phyloP scores from a whole-genome alignment of 1,140 invertebrate species.

The Ganaspis sp. region DNA sequence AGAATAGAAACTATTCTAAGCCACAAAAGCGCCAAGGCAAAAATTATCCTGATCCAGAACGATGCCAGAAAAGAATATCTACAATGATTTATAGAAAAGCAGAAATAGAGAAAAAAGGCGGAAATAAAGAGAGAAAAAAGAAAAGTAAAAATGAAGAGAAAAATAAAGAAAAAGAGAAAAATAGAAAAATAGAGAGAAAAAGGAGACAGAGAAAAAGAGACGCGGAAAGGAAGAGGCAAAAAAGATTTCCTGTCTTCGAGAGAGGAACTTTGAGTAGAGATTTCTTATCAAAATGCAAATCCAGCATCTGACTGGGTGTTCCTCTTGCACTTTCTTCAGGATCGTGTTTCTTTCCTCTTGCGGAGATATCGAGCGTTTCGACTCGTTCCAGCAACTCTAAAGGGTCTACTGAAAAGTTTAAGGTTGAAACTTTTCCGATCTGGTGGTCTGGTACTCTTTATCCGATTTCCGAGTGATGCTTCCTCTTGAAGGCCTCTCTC shows the following conservation, averaged over 20 bases:
- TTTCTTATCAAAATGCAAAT: slow-evolving; percentile 78
- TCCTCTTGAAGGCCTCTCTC: slow-evolving; percentile 18
- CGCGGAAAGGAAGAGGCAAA: too few species aligned
- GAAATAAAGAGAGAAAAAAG: too few species aligned
- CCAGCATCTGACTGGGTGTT: slow-evolving; percentile 61
- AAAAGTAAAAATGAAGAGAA: too few species aligned
- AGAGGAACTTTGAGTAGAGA: slow-evolving; percentile 70
- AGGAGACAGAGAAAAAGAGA: slow-evolving; percentile 32
- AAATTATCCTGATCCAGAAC: too few species aligned
- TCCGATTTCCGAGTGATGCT: slow-evolving; percentile 43
- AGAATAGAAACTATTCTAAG: too few species aligned
- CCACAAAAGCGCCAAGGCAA: too few species aligned
- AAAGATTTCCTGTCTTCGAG: slow-evolving; percentile 46
- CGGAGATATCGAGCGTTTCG: slow-evolving; percentile 39
- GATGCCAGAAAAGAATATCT: too few species aligned
- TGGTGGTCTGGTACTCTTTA: slow-evolving; percentile 33
- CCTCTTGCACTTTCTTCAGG: slow-evolving; percentile 38
- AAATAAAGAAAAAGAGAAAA: too few species aligned
- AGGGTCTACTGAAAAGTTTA: slow-evolving; percentile 37
- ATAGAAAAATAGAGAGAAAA: slow-evolving; percentile 53
- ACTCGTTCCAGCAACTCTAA: slow-evolving; percentile 58
- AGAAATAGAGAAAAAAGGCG: too few species aligned
- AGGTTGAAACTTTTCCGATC: slow-evolving; percentile 47
- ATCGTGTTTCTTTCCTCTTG: slow-evolving; percentile 47
- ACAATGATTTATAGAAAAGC: too few species aligned